These are phyloP conservation scores for Mimas tiliae DNA, from an alignment of 2,888 invertebrate genomes.

Conservation along the genomic window DNA sequence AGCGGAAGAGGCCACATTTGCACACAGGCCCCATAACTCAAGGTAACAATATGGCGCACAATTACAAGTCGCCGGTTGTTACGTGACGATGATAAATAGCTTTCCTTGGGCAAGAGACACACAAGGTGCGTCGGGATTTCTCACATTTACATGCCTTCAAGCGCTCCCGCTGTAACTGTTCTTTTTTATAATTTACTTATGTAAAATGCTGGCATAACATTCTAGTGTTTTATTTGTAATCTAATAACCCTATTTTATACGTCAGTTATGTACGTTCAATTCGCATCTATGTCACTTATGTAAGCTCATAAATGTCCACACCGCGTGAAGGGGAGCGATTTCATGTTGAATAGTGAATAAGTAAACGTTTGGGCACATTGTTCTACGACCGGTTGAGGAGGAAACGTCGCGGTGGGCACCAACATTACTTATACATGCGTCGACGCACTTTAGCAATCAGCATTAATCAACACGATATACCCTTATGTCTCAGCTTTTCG, in stretches of 20 bases:
- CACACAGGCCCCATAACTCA: constrained; percentile 71
- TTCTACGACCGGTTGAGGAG: constrained; percentile 79
- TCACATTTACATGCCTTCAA: neutral
- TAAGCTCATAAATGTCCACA: constrained; percentile 47
- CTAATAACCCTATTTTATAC: neutral
- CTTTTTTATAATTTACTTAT: neutral
- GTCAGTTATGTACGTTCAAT: constrained; percentile 36
- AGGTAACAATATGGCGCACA: constrained; percentile 79
- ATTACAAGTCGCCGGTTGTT: constrained; percentile 73
- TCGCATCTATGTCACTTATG: constrained; percentile 40
- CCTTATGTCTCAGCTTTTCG: constrained; percentile 68
- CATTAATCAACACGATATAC: constrained; percentile 81
- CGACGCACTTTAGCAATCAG: constrained; percentile 82
- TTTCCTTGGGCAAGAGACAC: constrained; percentile 72
- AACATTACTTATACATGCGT: constrained; percentile 82
- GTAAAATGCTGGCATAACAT: too few relatives aligned
- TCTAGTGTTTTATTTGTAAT: too few relatives aligned
- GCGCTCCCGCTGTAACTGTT: neutral
- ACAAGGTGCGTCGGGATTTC: constrained; percentile 45
- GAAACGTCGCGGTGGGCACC: constrained; percentile 76
- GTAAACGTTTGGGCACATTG: constrained; percentile 79
- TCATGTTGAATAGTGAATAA: constrained; percentile 64
- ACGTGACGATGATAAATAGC: constrained; percentile 81
- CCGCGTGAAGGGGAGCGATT: constrained; percentile 58
- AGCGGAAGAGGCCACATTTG: constrained; percentile 71